Percentiles rank a stretch among this genome's conserved stretches.
phyloP scores from a whole-genome alignment of 2,888 invertebrate genomes.

The Dromius quadrimaculatus region DNA sequence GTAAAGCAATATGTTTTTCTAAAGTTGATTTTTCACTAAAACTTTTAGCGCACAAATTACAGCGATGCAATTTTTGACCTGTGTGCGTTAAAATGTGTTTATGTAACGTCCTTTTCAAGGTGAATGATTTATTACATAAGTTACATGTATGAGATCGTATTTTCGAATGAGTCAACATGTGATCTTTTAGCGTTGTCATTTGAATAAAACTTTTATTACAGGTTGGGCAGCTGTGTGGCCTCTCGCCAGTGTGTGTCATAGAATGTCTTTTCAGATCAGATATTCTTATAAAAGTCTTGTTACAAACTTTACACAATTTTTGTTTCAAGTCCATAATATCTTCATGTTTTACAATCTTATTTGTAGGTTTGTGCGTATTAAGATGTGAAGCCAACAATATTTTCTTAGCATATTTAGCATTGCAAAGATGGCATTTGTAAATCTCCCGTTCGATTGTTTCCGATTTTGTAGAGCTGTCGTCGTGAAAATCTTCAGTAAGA shows the following conservation, averaged over 20 bases:
- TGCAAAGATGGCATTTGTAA: constrained; percentile 26
- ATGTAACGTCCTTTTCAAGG: constrained; percentile 31
- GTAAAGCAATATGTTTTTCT: constrained; percentile 30
- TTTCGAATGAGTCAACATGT: constrained; percentile 30
- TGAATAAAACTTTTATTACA: constrained; percentile 41
- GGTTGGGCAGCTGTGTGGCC: constrained; percentile 15
- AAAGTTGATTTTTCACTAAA: constrained; percentile 26
- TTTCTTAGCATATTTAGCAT: constrained; percentile 27
- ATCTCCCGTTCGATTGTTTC: neutral
- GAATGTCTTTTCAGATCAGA: constrained; percentile 19
- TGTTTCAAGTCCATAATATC: constrained; percentile 13
- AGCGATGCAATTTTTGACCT: constrained; percentile 26
- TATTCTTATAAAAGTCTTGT: constrained; percentile 25
- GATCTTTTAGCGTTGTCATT: constrained; percentile 23
- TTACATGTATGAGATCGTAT: constrained; percentile 12
- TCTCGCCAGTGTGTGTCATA: constrained; percentile 19
- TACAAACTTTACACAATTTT: constrained; percentile 28
- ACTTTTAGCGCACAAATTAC: constrained; percentile 22
- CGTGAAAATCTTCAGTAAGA: neutral
- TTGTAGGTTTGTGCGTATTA: constrained; percentile 11
- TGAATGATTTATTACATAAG: constrained; percentile 19
- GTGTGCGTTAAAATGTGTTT: constrained; percentile 37
- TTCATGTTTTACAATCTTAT: neutral
- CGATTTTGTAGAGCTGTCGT: neutral
- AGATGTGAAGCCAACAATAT: constrained; percentile 10